Percentiles rank a stretch among this genome's conserved stretches.
phyloP scores from a whole-genome alignment of 2,888 invertebrate species.

The Xanthostigma xanthostigma region DNA sequence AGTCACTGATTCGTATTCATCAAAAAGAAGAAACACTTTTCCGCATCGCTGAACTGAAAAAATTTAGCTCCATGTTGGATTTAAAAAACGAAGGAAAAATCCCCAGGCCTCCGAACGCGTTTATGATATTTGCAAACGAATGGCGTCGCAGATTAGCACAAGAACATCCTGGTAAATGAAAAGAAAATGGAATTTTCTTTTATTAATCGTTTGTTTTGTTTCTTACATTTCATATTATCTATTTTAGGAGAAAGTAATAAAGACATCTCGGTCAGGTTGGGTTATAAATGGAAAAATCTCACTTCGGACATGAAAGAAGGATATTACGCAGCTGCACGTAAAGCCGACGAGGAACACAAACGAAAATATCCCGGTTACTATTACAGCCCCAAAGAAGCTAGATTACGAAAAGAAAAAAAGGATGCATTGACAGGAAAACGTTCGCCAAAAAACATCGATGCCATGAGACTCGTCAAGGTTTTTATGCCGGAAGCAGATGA shows the following conservation, averaged over 20 bases:
- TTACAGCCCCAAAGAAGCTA: slow-evolving; percentile 28
- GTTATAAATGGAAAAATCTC: slow-evolving; percentile 33
- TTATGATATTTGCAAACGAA: slow-evolving; percentile 36
- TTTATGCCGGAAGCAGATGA: slow-evolving; percentile 9
- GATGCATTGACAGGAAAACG: slow-evolving; percentile 10
- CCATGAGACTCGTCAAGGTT: slow-evolving; percentile 12
- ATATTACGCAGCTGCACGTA: slow-evolving; percentile 28
- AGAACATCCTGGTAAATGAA: slow-evolving; percentile 25
- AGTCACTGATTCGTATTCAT: slow-evolving; percentile 1
- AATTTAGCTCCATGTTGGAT: neutral
- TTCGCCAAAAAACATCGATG: slow-evolving; percentile 12
- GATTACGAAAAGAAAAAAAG: slow-evolving; percentile 22
- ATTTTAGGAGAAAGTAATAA: slow-evolving; percentile 29
- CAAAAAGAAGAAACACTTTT: neutral
- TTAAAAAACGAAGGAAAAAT: slow-evolving; percentile 18
- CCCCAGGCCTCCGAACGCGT: slow-evolving; percentile 33
- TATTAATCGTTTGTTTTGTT: slow-evolving; percentile 2
- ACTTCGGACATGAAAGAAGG: slow-evolving; percentile 25
- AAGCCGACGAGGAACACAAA: slow-evolving; percentile 29
- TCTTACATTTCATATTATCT: slow-evolving; percentile 2
- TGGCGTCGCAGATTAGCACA: slow-evolving; percentile 30
- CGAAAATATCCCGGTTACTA: slow-evolving; percentile 28
- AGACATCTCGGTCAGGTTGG: slow-evolving; percentile 32
- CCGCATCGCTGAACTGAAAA: too few species aligned
- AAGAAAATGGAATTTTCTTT: slow-evolving; percentile 1